Conservation (phyloP, 35 echinoderm and acorn worm species). For the Diadema setosum region DNA sequence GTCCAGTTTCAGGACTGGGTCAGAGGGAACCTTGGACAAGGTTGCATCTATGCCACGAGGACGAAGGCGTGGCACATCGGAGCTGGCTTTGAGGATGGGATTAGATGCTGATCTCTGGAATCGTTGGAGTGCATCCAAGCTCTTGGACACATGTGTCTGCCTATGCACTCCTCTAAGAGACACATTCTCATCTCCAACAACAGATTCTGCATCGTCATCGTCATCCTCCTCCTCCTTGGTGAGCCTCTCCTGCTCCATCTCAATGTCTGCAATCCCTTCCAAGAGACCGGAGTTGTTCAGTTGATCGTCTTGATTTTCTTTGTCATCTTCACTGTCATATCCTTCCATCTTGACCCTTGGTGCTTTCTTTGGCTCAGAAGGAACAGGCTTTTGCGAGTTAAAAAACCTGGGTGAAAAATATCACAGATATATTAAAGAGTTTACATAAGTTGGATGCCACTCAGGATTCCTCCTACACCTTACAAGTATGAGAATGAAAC, state of each 20-base stretch:
- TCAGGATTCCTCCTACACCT: too few relatives aligned
- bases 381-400: too few relatives aligned
- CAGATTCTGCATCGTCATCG: not conserved
- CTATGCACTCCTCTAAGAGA: not conserved
- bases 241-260: not conserved
- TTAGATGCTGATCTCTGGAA: not conserved
- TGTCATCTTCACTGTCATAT: too few relatives aligned
- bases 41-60: too few relatives aligned
- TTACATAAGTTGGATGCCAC: too few relatives aligned
- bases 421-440: too few relatives aligned
- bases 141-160: slow-evolving; percentile 8
- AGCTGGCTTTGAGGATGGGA: not conserved
- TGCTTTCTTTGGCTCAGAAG: too few relatives aligned
- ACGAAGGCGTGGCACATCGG: too few relatives aligned
- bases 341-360: too few relatives aligned
- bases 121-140: not conserved
- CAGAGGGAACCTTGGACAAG: too few relatives aligned
- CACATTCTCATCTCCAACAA: not conserved
- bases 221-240: not conserved
- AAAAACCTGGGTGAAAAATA: too few relatives aligned
- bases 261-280: not conserved
- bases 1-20: not conserved
- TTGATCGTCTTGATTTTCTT: not conserved
- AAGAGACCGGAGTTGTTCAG: not conserved
- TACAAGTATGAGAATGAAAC: too few relatives aligned